phyloP scores from a whole-genome alignment of 2,797 vertebrate species.

The Cirrhinus molitorella region DNA sequence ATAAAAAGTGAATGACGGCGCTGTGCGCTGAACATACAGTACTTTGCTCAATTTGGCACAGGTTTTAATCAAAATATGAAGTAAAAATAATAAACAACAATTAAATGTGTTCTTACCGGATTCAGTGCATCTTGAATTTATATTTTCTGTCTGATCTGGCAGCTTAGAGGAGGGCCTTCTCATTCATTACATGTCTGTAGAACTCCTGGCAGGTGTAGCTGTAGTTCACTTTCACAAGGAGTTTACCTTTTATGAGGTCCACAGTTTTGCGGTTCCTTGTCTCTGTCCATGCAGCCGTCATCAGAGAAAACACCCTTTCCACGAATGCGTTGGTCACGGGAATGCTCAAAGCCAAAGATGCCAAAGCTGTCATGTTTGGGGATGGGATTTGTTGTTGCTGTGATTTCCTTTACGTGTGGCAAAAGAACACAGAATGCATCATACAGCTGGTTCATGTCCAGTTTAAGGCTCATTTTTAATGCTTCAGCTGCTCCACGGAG shows the following conservation, averaged over 20 bases:
- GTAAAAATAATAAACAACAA: neutral
- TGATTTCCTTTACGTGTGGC: too few relatives aligned
- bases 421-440: neutral
- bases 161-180: too few relatives aligned
- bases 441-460: too few relatives aligned
- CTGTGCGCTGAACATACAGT: too few relatives aligned
- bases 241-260: too few relatives aligned
- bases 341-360: neutral
- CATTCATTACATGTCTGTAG: too few relatives aligned
- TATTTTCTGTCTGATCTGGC: neutral
- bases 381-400: too few relatives aligned
- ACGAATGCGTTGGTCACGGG: neutral
- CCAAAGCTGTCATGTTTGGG: neutral
- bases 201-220: too few relatives aligned
- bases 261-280: too few relatives aligned
- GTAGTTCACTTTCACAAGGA: too few relatives aligned
- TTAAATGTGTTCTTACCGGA: neutral
- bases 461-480: neutral
- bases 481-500: neutral
- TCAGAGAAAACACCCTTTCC: neutral
- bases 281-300: neutral
- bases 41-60: too few relatives aligned
- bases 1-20: too few relatives aligned
- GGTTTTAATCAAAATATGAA: neutral
- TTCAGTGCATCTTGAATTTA: neutral